Conservation (phyloP, 2,888 invertebrate species). For the Oligia strigilis region DNA sequence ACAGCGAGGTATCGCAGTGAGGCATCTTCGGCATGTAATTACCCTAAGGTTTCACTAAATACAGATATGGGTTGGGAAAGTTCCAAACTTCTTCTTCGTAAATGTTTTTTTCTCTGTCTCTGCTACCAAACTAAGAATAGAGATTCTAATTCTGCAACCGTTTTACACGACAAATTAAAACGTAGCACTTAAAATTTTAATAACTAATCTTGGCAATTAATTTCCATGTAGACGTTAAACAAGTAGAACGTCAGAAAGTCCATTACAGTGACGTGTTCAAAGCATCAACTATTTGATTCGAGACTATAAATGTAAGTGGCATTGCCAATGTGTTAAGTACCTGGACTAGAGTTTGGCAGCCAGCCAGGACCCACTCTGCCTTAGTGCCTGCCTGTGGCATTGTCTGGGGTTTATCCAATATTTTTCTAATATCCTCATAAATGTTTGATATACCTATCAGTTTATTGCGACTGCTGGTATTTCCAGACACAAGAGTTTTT, state of each 20-base stretch:
- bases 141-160: not conserved
- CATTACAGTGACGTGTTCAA: constrained; percentile 42
- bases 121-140: no score
- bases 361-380: constrained; percentile 68
- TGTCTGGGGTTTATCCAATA: constrained; percentile 66
- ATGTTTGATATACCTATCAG: constrained; percentile 37
- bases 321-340: constrained; percentile 65
- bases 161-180: not conserved
- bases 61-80: not conserved
- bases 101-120: no score
- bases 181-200: not conserved
- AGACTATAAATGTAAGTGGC: constrained; percentile 65
- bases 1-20: not conserved
- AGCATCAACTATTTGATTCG: constrained; percentile 59
- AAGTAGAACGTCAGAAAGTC: constrained; percentile 30
- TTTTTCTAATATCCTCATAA: constrained; percentile 53
- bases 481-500: constrained; percentile 22
- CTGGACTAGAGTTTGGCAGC: constrained; percentile 70
- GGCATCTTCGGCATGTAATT: not conserved
- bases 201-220: constrained; percentile 3
- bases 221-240: constrained; percentile 23
- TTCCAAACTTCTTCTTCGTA: not conserved
- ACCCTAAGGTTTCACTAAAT: not conserved
- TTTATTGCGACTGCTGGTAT: constrained; percentile 48
- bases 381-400: constrained; percentile 66